phyloP scores from a whole-genome alignment of 2,797 vertebrate genomes.

The Xiphophorus birchmanni region DNA sequence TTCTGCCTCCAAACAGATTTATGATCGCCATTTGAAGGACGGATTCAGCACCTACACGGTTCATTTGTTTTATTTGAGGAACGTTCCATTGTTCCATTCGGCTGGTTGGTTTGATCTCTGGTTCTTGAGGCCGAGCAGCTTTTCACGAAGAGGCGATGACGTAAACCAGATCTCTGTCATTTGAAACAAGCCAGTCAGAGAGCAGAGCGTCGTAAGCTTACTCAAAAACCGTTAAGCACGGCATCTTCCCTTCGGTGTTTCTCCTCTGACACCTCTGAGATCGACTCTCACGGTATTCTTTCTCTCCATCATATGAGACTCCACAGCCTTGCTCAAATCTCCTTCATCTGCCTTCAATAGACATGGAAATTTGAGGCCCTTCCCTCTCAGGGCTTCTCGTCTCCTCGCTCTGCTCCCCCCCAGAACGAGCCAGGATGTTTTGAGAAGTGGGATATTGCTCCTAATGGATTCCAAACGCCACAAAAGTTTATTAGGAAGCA shows the following conservation, averaged over 20 bases:
- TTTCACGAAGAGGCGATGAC: conserved; percentile 36
- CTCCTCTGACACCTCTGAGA: background rate
- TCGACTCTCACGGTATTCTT: conserved; percentile 38
- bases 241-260: conserved; percentile 18
- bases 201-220: background rate
- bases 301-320: conserved; percentile 38
- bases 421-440: conserved; percentile 80
- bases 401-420: conserved; percentile 57
- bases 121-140: conserved; percentile 19
- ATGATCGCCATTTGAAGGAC: conserved; percentile 43
- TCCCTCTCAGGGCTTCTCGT: conserved; percentile 51
- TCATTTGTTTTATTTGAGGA: conserved; percentile 63
- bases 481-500: conserved; percentile 84
- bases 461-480: conserved; percentile 86
- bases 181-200: background rate
- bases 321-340: conserved; percentile 47
- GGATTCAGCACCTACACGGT: conserved; percentile 55
- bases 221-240: conserved; percentile 13
- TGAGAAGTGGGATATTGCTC: conserved; percentile 84
- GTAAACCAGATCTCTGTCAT: conserved; percentile 22
- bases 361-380: conserved; percentile 78
- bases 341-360: conserved; percentile 73
- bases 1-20: conserved; percentile 55
- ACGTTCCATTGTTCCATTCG: conserved; percentile 56
- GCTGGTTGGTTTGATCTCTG: conserved; percentile 51